Evolutionary conservation across 2,888 invertebrate genomes (phyloP), one percentile per base, ranked within the genome.

Genomic region (Oligia strigilis): DNA sequence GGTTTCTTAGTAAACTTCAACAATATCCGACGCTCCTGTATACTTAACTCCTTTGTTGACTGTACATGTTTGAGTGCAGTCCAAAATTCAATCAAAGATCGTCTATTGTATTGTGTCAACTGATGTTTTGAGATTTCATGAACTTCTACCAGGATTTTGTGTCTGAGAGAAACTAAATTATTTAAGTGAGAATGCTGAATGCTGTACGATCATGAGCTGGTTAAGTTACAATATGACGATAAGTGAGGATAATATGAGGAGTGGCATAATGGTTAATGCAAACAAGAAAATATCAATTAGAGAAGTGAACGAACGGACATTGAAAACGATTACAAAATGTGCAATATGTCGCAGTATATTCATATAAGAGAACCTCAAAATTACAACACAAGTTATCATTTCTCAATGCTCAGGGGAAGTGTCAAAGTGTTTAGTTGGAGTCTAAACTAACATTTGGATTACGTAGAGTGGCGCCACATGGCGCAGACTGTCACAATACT

Each of bases 401-500:
- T 11, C 40, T 11, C 23, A 60, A n/a, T n/a, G 71, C 60, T 17
- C 23, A 9, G 9, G 23, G 36, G 71, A 71, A 71, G 36, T 55
- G 71, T 71, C 52, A 52, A 52, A 52, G 36, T 55, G 70, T 70
- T 23, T 52, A 71, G 23, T 58, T 40, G 14, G 36, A 72, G 23
- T n/a, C 23, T 60, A n/a, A 58, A 72, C 14, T 40, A 58, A 60
- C 71, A 60, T 60, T 40, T 72, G n/a, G 40, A n/a, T 11, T 17
- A 17, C 40, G 17, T 60, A 17, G n/a, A 72, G 40, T 17, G 71
- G 60, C 60, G 40, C 60, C 60, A 72, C 40, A 40, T n/a, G 60
- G 40, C 11, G 17, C n/a, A 60, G 19, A 65, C 78, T 64, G 73
- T 66, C 55, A 67, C 66, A 72, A 72, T 72, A 72, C 17, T 60